These are phyloP conservation scores for Cremastobaeus sp. DNA, from an alignment of 2,888 invertebrate species.

Conservation along the genomic window DNA sequence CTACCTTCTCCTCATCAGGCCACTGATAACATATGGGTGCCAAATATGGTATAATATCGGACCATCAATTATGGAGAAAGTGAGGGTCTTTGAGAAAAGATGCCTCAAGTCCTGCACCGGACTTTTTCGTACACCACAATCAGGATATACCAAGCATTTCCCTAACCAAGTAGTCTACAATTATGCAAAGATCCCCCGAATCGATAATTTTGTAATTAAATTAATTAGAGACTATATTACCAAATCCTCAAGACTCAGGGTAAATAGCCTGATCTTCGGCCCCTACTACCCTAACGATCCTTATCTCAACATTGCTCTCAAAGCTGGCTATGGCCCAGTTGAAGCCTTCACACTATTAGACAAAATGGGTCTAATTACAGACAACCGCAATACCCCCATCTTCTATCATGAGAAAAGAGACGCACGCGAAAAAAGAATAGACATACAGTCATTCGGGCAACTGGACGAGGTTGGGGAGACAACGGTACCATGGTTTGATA, in stretches of 20 bases:
- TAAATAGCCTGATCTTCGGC: neutral
- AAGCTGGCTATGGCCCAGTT: no score
- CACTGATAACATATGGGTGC: neutral
- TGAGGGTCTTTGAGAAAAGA: neutral
- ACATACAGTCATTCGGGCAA: no score
- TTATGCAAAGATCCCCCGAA: conserved; percentile 1
- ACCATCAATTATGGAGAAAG: neutral
- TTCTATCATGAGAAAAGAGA: no score
- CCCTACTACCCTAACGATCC: neutral
- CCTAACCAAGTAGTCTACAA: neutral
- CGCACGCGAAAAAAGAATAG: no score
- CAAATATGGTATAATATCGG: neutral
- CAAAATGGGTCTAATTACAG: no score
- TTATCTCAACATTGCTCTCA: neutral
- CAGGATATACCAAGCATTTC: neutral
- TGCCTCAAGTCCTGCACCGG: neutral
- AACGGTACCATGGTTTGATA: no score
- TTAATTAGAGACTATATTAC: conserved; percentile 1
- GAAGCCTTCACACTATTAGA: no score
- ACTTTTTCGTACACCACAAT: neutral
- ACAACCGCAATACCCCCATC: no score
- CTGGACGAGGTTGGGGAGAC: no score
- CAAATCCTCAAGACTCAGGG: neutral
- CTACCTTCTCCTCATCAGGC: no score
- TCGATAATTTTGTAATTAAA: conserved; percentile 9